phyloP scores from a whole-genome alignment of 2,797 vertebrate species.

The Microhierax caerulescens region DNA sequence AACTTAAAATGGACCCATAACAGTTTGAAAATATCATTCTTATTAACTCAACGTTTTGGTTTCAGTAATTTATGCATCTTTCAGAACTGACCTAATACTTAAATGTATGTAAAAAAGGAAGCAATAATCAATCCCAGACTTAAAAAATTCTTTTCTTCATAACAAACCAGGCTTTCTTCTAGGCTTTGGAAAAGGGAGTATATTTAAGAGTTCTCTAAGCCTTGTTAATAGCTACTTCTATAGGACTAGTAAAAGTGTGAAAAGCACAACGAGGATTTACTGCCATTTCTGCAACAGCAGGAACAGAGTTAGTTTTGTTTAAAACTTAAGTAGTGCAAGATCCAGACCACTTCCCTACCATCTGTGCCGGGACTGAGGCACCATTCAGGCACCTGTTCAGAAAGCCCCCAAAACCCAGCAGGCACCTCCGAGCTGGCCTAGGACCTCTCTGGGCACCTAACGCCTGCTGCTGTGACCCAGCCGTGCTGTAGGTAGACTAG shows the following conservation, averaged over 20 bases:
- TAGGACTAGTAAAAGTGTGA: not conserved
- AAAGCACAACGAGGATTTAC: not conserved
- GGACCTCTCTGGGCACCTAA: not conserved
- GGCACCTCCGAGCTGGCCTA: not conserved
- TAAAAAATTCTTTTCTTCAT: not conserved
- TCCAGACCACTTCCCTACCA: not conserved
- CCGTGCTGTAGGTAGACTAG: not conserved
- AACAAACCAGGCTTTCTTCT: not conserved
- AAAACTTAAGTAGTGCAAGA: not conserved
- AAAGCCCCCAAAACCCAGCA: not conserved
- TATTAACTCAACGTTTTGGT: conserved; percentile 39
- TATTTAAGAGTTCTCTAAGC: not conserved
- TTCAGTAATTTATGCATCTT: conserved; percentile 34
- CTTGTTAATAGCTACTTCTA: not conserved
- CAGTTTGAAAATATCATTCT: conserved; percentile 41
- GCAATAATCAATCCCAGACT: conserved; percentile 11
- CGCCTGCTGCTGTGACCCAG: not conserved
- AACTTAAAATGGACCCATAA: conserved; percentile 21
- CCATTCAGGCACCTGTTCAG: not conserved
- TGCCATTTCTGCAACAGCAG: not conserved
- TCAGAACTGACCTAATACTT: conserved; percentile 32
- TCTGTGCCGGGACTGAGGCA: not conserved
- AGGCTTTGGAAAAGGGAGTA: not conserved
- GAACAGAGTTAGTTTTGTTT: not conserved
- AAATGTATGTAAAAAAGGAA: not conserved